Base-by-base conservation (phyloP, 2,888 invertebrate genomes). In the Eilema depressum region DNA sequence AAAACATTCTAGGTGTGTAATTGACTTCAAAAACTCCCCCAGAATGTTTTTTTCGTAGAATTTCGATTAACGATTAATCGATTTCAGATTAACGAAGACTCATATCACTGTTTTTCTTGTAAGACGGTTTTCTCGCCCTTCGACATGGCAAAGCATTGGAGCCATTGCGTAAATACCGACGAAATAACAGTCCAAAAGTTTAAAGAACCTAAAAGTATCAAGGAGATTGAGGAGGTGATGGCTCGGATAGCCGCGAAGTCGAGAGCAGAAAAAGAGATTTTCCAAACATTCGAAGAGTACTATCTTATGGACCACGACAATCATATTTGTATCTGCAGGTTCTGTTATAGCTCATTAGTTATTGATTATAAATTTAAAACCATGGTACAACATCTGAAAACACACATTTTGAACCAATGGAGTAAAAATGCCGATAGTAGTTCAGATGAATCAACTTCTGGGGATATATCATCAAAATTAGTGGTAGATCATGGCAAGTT, bases 101-200 rank as follows among this genome's bases (percentile, higher is more conserved):
- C 65, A 2, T 85, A 86, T 66, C 90, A 88, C 74, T 93, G 93
- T 73, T 92, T 91, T 41, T 74, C 76, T n/a, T 93, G 93, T 75
- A 86, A 86, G 59, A 80, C 81, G 66, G 76, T 77, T 65, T 81
- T 85, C 59, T 62, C 76, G 0, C 74, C 71, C 14, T 66, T 70
- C 3, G 28, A 63, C 12, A 78, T 87, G 3, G 66, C 73, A 4
- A 62, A 67, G 7, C 91, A 89, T 69, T 86, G 75, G 74, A n/a
- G 66, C 11, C 74, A 1, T 25, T 73, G 74, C 69, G 66, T 71
- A 66, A 75, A 70, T 56, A 63, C 47, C 41, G 75, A 73, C 60
- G 73, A 73, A 17, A 57, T 41, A 0, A 60, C 71, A 53, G 53
- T 71, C 17, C 25, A 67, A 14, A 23, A 56, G 62, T 59, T 68